phyloP scores from a whole-genome alignment of 2,113 vertebrate species.

The Octodon degus region DNA sequence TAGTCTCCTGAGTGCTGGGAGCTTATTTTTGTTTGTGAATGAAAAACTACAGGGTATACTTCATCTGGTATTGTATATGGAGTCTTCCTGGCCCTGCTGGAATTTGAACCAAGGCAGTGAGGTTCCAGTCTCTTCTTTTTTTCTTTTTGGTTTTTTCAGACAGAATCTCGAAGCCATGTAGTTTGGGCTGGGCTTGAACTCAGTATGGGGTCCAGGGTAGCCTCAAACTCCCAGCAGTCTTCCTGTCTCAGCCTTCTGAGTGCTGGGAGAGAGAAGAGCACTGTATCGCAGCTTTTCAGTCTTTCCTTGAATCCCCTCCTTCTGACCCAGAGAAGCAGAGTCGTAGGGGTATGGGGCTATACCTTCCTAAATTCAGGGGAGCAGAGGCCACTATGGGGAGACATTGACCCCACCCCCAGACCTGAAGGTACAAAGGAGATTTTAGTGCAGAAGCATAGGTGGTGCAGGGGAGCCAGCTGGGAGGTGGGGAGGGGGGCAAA shows the following conservation, averaged over 20 bases:
- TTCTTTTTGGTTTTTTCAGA: not conserved
- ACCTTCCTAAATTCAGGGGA: not conserved
- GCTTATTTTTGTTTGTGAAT: not conserved
- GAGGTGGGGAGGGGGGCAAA: not conserved
- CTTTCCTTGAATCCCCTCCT: not conserved
- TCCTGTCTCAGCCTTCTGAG: not conserved
- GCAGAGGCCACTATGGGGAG: not conserved
- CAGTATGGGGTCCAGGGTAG: not conserved
- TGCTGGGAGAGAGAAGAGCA: not conserved
- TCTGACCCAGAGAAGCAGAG: not conserved
- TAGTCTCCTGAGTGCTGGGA: not conserved
- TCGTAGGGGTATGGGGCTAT: not conserved
- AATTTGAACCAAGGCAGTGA: not conserved
- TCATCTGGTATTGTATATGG: not conserved
- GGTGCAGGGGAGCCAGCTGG: constrained; percentile 1
- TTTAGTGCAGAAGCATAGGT: not conserved
- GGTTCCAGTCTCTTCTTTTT: not conserved
- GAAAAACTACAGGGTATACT: not conserved
- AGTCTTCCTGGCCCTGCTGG: not conserved
- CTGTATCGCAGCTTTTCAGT: not conserved
- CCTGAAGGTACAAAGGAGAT: not conserved
- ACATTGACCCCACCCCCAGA: not conserved
- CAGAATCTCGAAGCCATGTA: not conserved
- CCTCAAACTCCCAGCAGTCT: not conserved
- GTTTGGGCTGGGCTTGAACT: not conserved